These are phyloP conservation scores for Saccostrea echinata DNA, from an alignment of 1,140 invertebrate genomes.

Conservation along the genomic window DNA sequence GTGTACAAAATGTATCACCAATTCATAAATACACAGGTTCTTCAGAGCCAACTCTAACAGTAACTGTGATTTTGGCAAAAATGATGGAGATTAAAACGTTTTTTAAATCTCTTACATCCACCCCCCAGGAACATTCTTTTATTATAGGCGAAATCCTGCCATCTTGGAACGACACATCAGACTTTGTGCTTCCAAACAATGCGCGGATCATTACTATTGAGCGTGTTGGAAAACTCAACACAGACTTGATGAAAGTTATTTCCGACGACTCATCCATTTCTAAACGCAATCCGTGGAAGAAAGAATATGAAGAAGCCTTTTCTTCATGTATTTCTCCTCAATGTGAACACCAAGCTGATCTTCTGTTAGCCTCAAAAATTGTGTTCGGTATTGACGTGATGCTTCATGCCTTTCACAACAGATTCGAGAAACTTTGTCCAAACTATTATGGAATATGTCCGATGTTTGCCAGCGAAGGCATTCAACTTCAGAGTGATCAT, in stretches of 20 bases:
- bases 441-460: slow-evolving; percentile 61
- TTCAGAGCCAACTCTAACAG: not conserved
- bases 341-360: slow-evolving; percentile 52
- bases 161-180: slow-evolving; percentile 59
- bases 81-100: slow-evolving; percentile 60
- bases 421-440: slow-evolving; percentile 60
- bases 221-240: slow-evolving; percentile 60
- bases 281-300: slow-evolving; percentile 56
- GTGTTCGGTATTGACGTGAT: slow-evolving; percentile 61
- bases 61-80: slow-evolving; percentile 42
- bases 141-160: slow-evolving; percentile 62
- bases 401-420: slow-evolving; percentile 61
- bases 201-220: slow-evolving; percentile 65
- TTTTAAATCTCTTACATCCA: slow-evolving; percentile 53
- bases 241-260: slow-evolving; percentile 61
- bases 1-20: slow-evolving; percentile 47
- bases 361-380: slow-evolving; percentile 54
- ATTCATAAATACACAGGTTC: slow-evolving; percentile 17
- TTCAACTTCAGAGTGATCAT: not conserved
- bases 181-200: slow-evolving; percentile 2
- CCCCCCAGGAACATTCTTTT: slow-evolving; percentile 57
- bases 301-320: slow-evolving; percentile 30
- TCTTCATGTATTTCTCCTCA: not conserved
- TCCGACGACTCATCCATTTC: not conserved
- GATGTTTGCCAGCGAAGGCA: slow-evolving; percentile 52